phyloP scores from a whole-genome alignment of 1,140 invertebrate species.

The Doryteuthis pealeii region DNA sequence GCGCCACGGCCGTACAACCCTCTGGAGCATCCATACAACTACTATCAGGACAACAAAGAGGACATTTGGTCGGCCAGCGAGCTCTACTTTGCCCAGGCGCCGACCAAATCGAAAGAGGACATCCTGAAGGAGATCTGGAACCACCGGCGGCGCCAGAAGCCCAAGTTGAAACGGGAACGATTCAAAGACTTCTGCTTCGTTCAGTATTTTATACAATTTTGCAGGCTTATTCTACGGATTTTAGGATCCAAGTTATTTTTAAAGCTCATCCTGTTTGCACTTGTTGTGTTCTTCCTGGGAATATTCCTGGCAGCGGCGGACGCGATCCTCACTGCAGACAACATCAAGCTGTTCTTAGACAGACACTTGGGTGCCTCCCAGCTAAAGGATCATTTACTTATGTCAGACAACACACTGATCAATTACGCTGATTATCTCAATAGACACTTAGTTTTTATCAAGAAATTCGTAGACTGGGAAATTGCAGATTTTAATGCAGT shows the following conservation, averaged over 20 bases:
- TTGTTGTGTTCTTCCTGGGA: conserved; percentile 11
- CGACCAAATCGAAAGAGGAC: conserved; percentile 13
- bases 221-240: conserved; percentile 1
- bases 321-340: conserved; percentile 8
- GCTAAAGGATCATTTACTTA: conserved; percentile 10
- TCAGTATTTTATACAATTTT: conserved; percentile 14
- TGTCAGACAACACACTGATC: conserved; percentile 8
- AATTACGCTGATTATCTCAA: conserved; percentile 14
- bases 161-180: conserved; percentile 13
- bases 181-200: conserved; percentile 13
- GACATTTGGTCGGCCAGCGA: conserved; percentile 14
- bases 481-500: conserved; percentile 14
- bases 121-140: conserved; percentile 17
- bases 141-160: conserved; percentile 11
- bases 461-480: conserved; percentile 14
- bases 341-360: conserved; percentile 10
- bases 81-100: conserved; percentile 8
- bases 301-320: conserved; percentile 8
- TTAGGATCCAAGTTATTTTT: conserved; percentile 14
- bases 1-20: conserved; percentile 10
- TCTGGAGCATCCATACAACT: conserved; percentile 18
- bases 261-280: conserved; percentile 13
- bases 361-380: conserved; percentile 9
- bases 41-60: conserved; percentile 12
- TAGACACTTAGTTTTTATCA: conserved; percentile 12